A percentile compares a stretch with the other conserved stretches of the same genome.
Evolutionary conservation across 2,888 invertebrate species (phyloP).

Genomic region (Lobophora halterata): DNA sequence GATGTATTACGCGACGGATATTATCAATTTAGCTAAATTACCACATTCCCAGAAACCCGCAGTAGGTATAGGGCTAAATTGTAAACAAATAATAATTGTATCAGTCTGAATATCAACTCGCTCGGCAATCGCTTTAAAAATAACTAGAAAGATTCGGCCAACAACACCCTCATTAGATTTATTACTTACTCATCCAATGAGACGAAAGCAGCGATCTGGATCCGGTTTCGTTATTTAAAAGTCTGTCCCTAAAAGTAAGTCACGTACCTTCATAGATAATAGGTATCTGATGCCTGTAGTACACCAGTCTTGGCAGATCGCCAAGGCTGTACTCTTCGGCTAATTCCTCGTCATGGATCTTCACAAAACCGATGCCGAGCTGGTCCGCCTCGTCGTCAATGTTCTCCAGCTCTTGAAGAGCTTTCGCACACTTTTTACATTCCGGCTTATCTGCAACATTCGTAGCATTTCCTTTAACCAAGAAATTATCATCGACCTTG

Average conservation of each 20-base stretch:
- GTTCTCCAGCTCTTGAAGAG: slow-evolving; percentile 94
- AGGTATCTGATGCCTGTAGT: slow-evolving; percentile 96
- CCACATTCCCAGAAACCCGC: no score
- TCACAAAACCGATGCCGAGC: slow-evolving; percentile 95
- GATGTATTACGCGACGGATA: no score
- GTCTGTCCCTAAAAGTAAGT: slow-evolving; percentile 55
- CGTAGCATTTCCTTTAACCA: slow-evolving; percentile 11
- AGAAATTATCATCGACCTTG: slow-evolving; percentile 3
- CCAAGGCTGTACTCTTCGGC: slow-evolving; percentile 96
- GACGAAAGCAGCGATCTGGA: slow-evolving; percentile 37
- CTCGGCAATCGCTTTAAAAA: slow-evolving; percentile 28
- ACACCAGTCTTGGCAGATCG: slow-evolving; percentile 92
- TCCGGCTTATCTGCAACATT: slow-evolving; percentile 90
- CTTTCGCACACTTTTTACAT: slow-evolving; percentile 95
- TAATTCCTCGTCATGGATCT: slow-evolving; percentile 94
- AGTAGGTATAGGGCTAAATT: no score
- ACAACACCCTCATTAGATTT: slow-evolving; percentile 27
- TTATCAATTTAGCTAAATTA: no score
- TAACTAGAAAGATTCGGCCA: slow-evolving; percentile 24
- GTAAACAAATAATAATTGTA: slow-evolving; percentile 5
- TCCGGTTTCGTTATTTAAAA: slow-evolving; percentile 48
- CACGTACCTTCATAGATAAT: slow-evolving; percentile 94
- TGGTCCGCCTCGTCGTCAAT: slow-evolving; percentile 97
- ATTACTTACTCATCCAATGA: slow-evolving; percentile 27
- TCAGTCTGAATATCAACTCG: slow-evolving; percentile 7